Conservation (phyloP, 2,797 vertebrate species). For the Erethizon dorsatum region DNA sequence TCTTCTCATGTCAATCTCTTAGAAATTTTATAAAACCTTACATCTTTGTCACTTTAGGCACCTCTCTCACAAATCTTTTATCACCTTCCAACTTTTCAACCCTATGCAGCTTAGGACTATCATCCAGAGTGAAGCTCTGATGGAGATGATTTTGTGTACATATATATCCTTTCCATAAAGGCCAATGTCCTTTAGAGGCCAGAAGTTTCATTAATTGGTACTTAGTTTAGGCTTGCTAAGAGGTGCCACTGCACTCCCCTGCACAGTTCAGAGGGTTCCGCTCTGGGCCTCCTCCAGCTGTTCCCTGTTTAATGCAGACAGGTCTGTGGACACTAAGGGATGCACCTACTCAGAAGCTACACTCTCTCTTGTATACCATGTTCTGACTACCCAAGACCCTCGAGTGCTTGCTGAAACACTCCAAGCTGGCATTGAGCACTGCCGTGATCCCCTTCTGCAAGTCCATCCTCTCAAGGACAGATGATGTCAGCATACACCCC, state of each 20-base stretch:
- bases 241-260: neutral
- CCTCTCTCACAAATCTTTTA: neutral
- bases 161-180: constrained; percentile 9
- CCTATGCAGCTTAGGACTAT: neutral
- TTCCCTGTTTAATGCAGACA: neutral
- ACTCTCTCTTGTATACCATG: neutral
- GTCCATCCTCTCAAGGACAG: neutral
- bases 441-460: neutral
- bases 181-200: constrained; percentile 19
- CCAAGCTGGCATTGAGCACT: neutral
- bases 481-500: neutral
- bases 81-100: neutral
- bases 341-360: neutral
- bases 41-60: neutral
- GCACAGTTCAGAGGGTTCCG: neutral
- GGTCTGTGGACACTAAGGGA: neutral
- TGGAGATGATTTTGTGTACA: neutral
- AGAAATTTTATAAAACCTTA: neutral
- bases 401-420: neutral
- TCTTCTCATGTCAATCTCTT: constrained; percentile 21
- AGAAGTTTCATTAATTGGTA: neutral
- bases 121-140: neutral
- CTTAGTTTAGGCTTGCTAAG: neutral
- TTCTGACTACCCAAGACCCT: neutral
- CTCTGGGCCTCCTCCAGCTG: neutral